Conservation (phyloP, 1,140 invertebrate genomes). For the Drosophila melanica region DNA sequence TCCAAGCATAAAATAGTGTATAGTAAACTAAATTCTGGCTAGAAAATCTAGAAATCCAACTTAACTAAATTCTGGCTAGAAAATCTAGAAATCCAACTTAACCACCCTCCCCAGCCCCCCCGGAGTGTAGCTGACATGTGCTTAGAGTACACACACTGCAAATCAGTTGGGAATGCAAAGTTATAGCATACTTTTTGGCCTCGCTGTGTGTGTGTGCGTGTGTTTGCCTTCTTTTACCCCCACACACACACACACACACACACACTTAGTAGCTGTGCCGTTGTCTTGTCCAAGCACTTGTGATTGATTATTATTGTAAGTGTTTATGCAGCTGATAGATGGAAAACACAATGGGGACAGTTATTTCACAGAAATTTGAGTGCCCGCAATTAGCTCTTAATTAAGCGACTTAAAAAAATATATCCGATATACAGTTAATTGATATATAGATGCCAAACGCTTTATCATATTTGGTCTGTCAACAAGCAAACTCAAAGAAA, state of each 20-base stretch:
- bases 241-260: background rate
- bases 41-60: too few species aligned
- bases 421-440: slow-evolving; percentile 7
- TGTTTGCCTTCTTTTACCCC: background rate
- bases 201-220: background rate
- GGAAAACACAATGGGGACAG: background rate
- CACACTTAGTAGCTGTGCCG: background rate
- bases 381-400: slow-evolving; percentile 25
- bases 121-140: too few species aligned
- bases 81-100: too few species aligned
- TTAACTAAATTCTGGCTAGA: too few species aligned
- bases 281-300: slow-evolving; percentile 37
- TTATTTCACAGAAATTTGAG: background rate
- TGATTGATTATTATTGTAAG: slow-evolving; percentile 50
- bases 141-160: background rate
- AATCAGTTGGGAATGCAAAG: slow-evolving; percentile 34
- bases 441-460: background rate
- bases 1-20: too few species aligned
- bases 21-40: too few species aligned
- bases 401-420: slow-evolving; percentile 7
- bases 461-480: slow-evolving; percentile 5
- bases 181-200: slow-evolving; percentile 19
- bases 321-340: slow-evolving; percentile 42
- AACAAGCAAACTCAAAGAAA: background rate
- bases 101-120: too few species aligned